Evolutionary conservation across 2,113 vertebrate species (phyloP).

Genomic region (Peromyscus leucopus): DNA sequence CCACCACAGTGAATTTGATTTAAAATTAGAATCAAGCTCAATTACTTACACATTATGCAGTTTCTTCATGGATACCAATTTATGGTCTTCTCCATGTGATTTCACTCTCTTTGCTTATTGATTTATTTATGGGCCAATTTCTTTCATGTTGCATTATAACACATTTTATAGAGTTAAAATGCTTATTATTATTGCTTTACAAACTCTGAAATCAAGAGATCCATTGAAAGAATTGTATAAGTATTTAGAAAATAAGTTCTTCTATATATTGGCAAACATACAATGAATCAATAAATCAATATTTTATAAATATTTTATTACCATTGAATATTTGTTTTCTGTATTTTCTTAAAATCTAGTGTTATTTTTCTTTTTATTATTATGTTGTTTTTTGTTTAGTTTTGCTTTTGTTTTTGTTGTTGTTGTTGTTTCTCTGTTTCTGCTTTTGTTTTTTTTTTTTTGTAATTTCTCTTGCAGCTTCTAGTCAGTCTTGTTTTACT

Average conservation of each 20-base stretch:
- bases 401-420: background rate
- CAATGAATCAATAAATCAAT: background rate
- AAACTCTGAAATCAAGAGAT: background rate
- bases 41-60: background rate
- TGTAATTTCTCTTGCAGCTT: background rate
- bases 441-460: background rate
- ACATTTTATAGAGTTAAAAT: background rate
- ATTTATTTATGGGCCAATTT: background rate
- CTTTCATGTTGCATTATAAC: background rate
- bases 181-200: background rate
- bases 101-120: background rate
- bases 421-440: background rate
- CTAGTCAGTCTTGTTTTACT: background rate
- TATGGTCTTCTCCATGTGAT: background rate
- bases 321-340: background rate
- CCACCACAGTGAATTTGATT: background rate
- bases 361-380: background rate
- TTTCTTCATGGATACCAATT: background rate
- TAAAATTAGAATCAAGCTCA: background rate
- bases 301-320: background rate
- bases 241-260: background rate
- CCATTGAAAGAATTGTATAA: background rate
- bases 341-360: background rate
- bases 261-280: background rate
- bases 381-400: background rate